Percentiles rank a stretch among this genome's conserved stretches.
These are phyloP conservation scores for Pegea sp. DNA, from an alignment of 23 tunicate species.

Conservation along the genomic window DNA sequence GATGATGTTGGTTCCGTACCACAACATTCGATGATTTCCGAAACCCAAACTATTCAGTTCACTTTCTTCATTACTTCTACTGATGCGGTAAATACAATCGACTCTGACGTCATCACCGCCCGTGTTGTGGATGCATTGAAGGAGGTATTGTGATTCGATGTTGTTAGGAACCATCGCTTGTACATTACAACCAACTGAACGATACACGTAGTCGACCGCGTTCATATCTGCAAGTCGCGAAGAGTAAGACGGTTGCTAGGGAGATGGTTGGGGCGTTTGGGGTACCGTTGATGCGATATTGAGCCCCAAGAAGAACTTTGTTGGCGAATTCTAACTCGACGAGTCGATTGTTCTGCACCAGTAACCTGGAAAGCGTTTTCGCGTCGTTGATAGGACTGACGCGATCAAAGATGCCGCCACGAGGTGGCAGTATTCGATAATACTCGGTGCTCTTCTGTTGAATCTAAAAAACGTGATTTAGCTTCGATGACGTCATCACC, in stretches of 20 bases:
- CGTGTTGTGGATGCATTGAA: conserved; percentile 74
- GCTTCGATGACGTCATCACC: neutral
- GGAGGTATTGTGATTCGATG: conserved; percentile 69
- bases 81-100: conserved; percentile 56
- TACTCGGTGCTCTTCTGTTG: conserved; percentile 80
- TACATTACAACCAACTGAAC: conserved; percentile 60
- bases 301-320: conserved; percentile 88
- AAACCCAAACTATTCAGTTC: conserved; percentile 41
- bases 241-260: neutral
- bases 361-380: conserved; percentile 15
- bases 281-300: conserved; percentile 88
- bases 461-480: conserved; percentile 18
- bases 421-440: conserved; percentile 91
- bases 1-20: conserved; percentile 88
- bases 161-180: conserved; percentile 58
- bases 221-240: conserved; percentile 41
- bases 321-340: conserved; percentile 86
- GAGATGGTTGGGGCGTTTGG: neutral
- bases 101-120: conserved; percentile 25
- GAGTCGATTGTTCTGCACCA: conserved; percentile 56
- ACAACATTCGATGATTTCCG: conserved; percentile 68
- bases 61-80: conserved; percentile 37
- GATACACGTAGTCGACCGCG: conserved; percentile 84
- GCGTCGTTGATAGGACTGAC: conserved; percentile 67
- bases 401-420: conserved; percentile 83